Evolutionary conservation across 2,797 vertebrate genomes (phyloP), one percentile per base, ranked within the genome.

Genomic region (Lithobates pipiens): DNA sequence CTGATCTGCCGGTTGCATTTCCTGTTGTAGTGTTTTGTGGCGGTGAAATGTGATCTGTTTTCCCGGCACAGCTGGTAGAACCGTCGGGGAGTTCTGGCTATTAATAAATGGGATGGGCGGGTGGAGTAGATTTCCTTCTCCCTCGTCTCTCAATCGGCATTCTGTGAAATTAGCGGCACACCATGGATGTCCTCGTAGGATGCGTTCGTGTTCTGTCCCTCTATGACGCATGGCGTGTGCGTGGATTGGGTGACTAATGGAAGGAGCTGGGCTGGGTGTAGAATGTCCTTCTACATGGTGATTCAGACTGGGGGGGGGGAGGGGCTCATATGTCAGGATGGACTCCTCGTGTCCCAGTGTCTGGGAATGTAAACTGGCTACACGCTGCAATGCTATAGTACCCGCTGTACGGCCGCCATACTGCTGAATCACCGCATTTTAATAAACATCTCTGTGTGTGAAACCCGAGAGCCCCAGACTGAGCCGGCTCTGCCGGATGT

Each of bases 361-460:
- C 85, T 83, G 81, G 76, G 81, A 87, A 87, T 87, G 76, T 75
- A 21, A 54, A 25, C 69, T 15, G 57, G 34, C 32, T 36, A 54
- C 54, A 21, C 32, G 3, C 3, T 79, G 83, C 44, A 76, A 76
- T 70, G 8, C 29, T 42, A 36, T 36, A 36, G 39, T 42, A 42
- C 39, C 10, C 39, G 65, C 42, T 77, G 65, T 71, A 76, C 34
- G 42, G 61, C 44, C 21, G 18, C 70, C 42, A 25, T 67, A 27
- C 68, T 76, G 85, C 85, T 86, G 85, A 86, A 67, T 82, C 85
- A 83, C 34, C 15, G 3, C n/a, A 32, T 23, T 87, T 75, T 80
- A 83, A 80, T 79, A 76, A 79, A 29, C 61, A 67, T 75, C 80
- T 72, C 34, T 29, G 6, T 29, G 25, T 36, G 44, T 79, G 85